Percentiles rank a stretch among this genome's conserved stretches.
Conservation (phyloP, 2,797 vertebrate species). For the Limosa lapponica region DNA sequence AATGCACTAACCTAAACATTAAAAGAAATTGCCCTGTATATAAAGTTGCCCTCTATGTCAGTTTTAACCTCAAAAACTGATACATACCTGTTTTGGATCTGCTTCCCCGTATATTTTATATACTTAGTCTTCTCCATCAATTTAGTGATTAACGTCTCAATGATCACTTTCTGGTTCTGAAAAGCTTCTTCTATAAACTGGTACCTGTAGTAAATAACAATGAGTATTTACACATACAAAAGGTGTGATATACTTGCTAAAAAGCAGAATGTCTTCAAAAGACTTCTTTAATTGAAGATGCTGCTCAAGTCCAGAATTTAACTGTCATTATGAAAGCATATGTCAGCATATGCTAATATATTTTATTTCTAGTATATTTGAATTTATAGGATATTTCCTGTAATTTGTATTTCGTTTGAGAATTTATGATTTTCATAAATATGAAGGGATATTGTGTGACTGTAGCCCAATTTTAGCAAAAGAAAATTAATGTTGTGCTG, state of each 20-base stretch:
- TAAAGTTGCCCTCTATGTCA: neutral
- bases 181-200: constrained; percentile 99
- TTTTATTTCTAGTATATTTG: neutral
- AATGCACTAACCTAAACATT: neutral
- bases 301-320: neutral
- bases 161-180: constrained; percentile 94
- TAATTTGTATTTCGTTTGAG: neutral
- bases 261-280: neutral
- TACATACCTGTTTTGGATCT: constrained; percentile 90
- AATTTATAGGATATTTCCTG: neutral
- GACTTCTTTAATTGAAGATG: neutral
- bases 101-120: constrained; percentile 92
- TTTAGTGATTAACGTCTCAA: constrained; percentile 94
- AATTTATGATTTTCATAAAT: neutral
- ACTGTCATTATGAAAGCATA: neutral
- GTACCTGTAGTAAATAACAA: constrained; percentile 78
- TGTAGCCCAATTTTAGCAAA: neutral
- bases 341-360: neutral
- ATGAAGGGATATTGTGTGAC: neutral
- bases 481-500: neutral
- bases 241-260: neutral
- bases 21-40: neutral
- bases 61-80: neutral
- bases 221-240: neutral
- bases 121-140: constrained; percentile 95